These are phyloP conservation scores for Mellilla xanthometata DNA, from an alignment of 2,888 invertebrate species.

Conservation along the genomic window DNA sequence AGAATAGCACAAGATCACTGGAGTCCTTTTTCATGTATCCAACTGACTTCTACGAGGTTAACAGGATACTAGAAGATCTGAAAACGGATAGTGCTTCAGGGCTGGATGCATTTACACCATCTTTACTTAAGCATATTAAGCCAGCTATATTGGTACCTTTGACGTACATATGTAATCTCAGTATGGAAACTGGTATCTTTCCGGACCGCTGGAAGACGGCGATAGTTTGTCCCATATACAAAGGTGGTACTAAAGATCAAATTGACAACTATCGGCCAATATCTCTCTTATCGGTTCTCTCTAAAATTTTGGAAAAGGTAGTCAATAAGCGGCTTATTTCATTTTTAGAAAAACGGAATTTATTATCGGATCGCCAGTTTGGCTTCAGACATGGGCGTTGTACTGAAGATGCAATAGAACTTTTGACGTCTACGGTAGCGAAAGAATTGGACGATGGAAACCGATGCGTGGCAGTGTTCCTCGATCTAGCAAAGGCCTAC, in stretches of 20 bases:
- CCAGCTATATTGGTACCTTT: slow-evolving; percentile 1
- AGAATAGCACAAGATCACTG: neutral
- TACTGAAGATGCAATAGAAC: neutral
- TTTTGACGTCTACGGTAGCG: neutral
- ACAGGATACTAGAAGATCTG: neutral
- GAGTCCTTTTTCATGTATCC: slow-evolving; percentile 6
- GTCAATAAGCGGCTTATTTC: slow-evolving; percentile 3
- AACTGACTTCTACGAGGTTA: neutral
- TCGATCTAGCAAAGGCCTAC: neutral
- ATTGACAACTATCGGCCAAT: slow-evolving; percentile 6
- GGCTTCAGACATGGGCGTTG: slow-evolving; percentile 6
- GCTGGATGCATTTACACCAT: slow-evolving; percentile 4
- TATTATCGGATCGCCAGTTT: slow-evolving; percentile 2
- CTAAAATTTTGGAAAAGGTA: slow-evolving; percentile 2
- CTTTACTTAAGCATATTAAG: slow-evolving; percentile 7
- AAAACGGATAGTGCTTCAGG: slow-evolving; percentile 8
- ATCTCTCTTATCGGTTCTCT: neutral
- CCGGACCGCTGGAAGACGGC: slow-evolving; percentile 7
- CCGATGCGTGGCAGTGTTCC: slow-evolving; percentile 3
- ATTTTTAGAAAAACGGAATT: neutral
- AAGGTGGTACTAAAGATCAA: neutral
- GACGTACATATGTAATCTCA: slow-evolving; percentile 1
- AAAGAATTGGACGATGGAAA: slow-evolving; percentile 1
- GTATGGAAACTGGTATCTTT: slow-evolving; percentile 4
- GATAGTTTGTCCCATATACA: slow-evolving; percentile 2